These are phyloP conservation scores for Yponomeuta evonymella DNA, from an alignment of 2,888 invertebrate species.

Conservation along the genomic window DNA sequence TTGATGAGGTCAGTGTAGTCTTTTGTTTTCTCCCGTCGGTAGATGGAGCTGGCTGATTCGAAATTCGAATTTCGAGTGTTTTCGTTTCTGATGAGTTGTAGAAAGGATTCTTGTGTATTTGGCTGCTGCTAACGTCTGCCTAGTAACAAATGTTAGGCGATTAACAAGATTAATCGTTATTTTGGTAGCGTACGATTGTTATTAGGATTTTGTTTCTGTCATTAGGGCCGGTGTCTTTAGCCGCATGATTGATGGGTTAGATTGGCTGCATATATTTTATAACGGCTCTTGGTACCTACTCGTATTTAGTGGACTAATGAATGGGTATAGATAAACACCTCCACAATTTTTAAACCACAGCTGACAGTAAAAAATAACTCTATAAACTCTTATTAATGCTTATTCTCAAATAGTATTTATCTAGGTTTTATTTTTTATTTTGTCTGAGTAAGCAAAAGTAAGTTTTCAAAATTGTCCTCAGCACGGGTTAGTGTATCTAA, in stretches of 20 bases:
- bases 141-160: slow-evolving; percentile 24
- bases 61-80: slow-evolving; percentile 15
- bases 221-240: slow-evolving; percentile 24
- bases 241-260: slow-evolving; percentile 25
- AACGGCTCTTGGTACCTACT: slow-evolving; percentile 10
- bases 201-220: slow-evolving; percentile 19
- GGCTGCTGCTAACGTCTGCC: slow-evolving; percentile 19
- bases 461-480: no score
- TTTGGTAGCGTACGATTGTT: slow-evolving; percentile 19
- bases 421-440: no score
- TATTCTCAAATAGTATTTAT: no score
- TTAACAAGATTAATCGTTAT: slow-evolving; percentile 29
- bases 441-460: no score
- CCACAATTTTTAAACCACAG: neutral
- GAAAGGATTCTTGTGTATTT: slow-evolving; percentile 19
- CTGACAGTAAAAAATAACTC: no score
- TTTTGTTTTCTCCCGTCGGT: neutral
- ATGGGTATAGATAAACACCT: neutral
- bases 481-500: no score
- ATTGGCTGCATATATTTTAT: slow-evolving; percentile 13
- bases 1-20: slow-evolving; percentile 12
- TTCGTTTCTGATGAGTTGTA: slow-evolving; percentile 13
- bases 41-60: slow-evolving; percentile 21
- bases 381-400: no score
- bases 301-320: slow-evolving; percentile 5